Conservation (phyloP, 2,888 invertebrate species). For the Mythimna albipuncta region DNA sequence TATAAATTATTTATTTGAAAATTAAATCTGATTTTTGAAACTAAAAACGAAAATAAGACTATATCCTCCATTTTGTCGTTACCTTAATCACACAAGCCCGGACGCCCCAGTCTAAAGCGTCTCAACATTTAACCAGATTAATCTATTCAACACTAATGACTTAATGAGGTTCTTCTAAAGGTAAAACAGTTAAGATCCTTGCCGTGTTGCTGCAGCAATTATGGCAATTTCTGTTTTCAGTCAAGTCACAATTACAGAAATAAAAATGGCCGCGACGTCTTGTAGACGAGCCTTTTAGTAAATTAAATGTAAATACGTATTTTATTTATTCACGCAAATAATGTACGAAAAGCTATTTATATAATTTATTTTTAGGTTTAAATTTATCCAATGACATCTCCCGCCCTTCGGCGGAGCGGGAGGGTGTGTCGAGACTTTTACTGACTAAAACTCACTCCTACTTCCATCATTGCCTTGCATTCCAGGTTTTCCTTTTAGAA, state of each 20-base stretch:
- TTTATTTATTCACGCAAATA: too few relatives aligned
- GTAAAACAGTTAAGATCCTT: slow-evolving; percentile 58
- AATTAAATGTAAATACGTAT: too few relatives aligned
- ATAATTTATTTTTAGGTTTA: too few relatives aligned
- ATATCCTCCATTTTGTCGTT: background rate
- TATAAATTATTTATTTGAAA: too few relatives aligned
- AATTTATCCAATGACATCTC: too few relatives aligned
- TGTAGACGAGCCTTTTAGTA: slow-evolving; percentile 22
- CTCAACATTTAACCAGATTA: slow-evolving; percentile 61
- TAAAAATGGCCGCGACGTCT: slow-evolving; percentile 45
- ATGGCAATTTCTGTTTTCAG: slow-evolving; percentile 61
- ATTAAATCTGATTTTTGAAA: too few relatives aligned
- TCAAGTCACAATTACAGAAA: slow-evolving; percentile 49
- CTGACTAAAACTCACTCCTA: too few relatives aligned
- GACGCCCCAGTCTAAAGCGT: slow-evolving; percentile 14
- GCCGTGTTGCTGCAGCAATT: slow-evolving; percentile 64
- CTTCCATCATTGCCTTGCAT: too few relatives aligned
- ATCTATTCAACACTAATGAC: slow-evolving; percentile 68
- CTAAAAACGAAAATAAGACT: background rate
- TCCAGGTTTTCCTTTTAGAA: too few relatives aligned
- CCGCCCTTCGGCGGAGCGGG: too few relatives aligned
- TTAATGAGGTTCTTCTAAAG: slow-evolving; percentile 65
- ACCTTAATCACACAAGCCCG: slow-evolving; percentile 7
- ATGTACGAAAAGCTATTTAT: too few relatives aligned
- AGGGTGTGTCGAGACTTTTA: too few relatives aligned